Evolutionary conservation across 2,888 invertebrate genomes (phyloP).

Genomic region (Colostygia pectinataria): DNA sequence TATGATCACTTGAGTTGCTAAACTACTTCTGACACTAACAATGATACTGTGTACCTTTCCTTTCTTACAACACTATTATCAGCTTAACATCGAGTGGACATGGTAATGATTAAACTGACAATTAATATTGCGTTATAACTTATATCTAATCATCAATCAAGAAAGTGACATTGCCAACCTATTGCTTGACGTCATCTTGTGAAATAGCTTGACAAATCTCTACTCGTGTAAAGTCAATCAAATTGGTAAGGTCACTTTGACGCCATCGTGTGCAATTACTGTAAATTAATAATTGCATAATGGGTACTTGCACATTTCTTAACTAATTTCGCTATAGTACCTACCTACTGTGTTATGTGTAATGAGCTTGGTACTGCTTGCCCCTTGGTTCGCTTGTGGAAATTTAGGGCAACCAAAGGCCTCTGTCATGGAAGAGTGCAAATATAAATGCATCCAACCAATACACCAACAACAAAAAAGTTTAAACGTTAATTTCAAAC

Average conservation of each 20-base stretch:
- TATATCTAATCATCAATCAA: conserved; percentile 65
- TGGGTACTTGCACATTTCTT: neutral
- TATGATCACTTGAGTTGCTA: neutral
- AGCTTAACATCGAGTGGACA: conserved; percentile 34
- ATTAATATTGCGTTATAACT: conserved; percentile 55
- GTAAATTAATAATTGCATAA: neutral
- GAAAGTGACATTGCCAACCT: conserved; percentile 36
- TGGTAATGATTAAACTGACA: conserved; percentile 41
- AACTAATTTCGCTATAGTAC: too few relatives aligned
- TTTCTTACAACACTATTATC: conserved; percentile 39
- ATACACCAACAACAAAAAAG: too few relatives aligned
- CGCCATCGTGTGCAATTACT: conserved; percentile 32
- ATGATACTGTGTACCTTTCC: conserved; percentile 13
- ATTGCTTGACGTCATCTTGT: conserved; percentile 35
- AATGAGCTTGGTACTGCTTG: too few relatives aligned
- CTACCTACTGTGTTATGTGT: too few relatives aligned
- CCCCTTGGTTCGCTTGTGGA: too few relatives aligned
- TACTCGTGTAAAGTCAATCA: conserved; percentile 38
- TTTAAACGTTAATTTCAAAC: too few relatives aligned
- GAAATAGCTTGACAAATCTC: conserved; percentile 52
- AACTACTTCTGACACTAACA: conserved; percentile 3
- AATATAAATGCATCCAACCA: too few relatives aligned
- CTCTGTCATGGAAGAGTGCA: too few relatives aligned
- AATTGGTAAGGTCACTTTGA: conserved; percentile 27
- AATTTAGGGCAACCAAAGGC: too few relatives aligned